phyloP scores from a whole-genome alignment of 2,113 vertebrate genomes.

The Ascaphus truei region DNA sequence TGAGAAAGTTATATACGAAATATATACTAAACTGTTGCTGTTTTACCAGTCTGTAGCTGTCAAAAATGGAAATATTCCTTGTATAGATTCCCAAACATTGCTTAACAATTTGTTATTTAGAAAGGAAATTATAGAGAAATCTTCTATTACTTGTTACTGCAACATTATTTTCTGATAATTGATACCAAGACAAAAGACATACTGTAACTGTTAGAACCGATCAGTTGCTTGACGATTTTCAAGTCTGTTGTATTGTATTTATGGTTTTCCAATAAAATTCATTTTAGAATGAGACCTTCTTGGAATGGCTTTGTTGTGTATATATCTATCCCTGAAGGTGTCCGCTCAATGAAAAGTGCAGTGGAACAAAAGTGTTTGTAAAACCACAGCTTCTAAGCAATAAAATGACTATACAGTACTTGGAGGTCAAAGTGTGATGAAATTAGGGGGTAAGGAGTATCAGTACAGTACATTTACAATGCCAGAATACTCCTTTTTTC shows the following conservation, averaged over 20 bases:
- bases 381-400: too few species aligned
- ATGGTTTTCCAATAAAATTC: constrained; percentile 76
- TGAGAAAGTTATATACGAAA: constrained; percentile 38
- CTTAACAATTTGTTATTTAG: constrained; percentile 49
- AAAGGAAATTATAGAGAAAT: constrained; percentile 46
- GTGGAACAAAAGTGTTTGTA: too few species aligned
- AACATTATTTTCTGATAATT: constrained; percentile 58
- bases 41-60: constrained; percentile 68
- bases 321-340: too few species aligned
- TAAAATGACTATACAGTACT: too few species aligned
- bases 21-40: constrained; percentile 52
- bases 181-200: constrained; percentile 65
- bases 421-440: too few species aligned
- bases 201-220: constrained; percentile 64
- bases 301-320: too few species aligned
- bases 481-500: too few species aligned
- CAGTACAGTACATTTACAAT: too few species aligned
- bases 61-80: constrained; percentile 58
- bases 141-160: constrained; percentile 50
- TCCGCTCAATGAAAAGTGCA: too few species aligned
- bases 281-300: neutral
- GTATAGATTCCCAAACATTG: constrained; percentile 46
- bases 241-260: constrained; percentile 77
- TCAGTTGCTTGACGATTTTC: constrained; percentile 69
- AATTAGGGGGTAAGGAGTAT: too few species aligned